These are phyloP conservation scores for Pangasius larnaudii DNA, from an alignment of 2,797 vertebrate genomes.

Conservation along the genomic window DNA sequence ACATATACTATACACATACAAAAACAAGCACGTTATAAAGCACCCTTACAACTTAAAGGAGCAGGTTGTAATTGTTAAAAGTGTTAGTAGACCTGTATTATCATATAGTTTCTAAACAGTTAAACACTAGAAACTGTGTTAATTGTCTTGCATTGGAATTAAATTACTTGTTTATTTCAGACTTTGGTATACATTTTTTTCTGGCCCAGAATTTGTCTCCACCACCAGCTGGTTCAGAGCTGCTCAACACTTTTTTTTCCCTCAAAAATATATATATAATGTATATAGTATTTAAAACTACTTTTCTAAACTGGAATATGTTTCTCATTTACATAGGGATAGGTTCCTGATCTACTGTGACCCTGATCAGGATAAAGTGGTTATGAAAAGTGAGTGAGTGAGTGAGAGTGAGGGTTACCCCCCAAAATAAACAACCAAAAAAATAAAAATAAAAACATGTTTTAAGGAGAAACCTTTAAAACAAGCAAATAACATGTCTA, in stretches of 20 bases:
- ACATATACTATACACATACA: neutral
- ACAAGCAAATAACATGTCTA: neutral
- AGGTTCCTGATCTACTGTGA: neutral
- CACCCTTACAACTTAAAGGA: neutral
- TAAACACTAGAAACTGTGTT: neutral
- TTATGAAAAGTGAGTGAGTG: neutral
- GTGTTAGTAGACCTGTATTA: neutral
- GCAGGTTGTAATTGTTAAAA: neutral
- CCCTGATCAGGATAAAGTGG: neutral
- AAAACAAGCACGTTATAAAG: neutral
- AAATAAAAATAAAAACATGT: too few species aligned
- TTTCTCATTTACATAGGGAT: neutral
- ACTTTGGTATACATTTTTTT: neutral
- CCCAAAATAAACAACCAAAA: neutral
- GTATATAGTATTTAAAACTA: neutral
- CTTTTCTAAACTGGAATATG: neutral
- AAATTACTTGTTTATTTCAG: neutral
- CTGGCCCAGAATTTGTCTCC: neutral
- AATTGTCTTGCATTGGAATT: neutral
- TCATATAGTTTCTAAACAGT: neutral
- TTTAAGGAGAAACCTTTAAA: neutral
- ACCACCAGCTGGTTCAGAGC: neutral
- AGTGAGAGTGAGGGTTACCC: neutral
- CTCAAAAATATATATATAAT: too few species aligned
- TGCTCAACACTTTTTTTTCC: neutral